Conservation (phyloP, 2,888 invertebrate genomes). For the Hesperia comma region DNA sequence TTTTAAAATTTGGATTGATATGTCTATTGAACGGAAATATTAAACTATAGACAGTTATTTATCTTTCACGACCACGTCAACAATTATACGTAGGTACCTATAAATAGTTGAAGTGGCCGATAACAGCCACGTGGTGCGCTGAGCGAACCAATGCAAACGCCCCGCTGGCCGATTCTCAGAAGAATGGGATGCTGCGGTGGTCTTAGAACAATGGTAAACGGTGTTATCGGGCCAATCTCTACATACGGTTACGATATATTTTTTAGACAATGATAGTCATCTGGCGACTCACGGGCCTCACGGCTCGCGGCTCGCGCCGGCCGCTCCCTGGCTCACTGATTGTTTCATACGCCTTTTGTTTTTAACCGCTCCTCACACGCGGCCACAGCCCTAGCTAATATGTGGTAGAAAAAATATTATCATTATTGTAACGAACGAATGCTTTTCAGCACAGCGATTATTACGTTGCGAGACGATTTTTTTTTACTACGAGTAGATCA, state of each 20-base stretch:
- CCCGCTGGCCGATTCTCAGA: conserved; percentile 44
- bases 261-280: conserved; percentile 16
- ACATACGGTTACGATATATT: conserved; percentile 26
- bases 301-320: neutral
- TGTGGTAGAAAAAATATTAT: no score
- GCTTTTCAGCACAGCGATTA: no score
- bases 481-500: no score
- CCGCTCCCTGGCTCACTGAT: conserved; percentile 21
- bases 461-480: no score
- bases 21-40: no score
- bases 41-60: no score
- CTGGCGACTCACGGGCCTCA: neutral
- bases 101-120: no score
- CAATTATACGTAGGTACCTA: no score
- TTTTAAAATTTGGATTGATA: no score
- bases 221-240: conserved; percentile 24
- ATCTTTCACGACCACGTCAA: no score
- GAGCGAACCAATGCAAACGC: conserved; percentile 32
- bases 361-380: neutral
- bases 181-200: conserved; percentile 47
- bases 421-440: no score
- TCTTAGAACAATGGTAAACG: conserved; percentile 36
- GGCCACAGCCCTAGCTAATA: neutral
- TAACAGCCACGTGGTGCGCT: neutral
- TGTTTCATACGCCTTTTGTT: conserved; percentile 13